These are phyloP conservation scores for Pseudorasbora parva DNA, from an alignment of 2,113 vertebrate genomes.

Conservation along the genomic window DNA sequence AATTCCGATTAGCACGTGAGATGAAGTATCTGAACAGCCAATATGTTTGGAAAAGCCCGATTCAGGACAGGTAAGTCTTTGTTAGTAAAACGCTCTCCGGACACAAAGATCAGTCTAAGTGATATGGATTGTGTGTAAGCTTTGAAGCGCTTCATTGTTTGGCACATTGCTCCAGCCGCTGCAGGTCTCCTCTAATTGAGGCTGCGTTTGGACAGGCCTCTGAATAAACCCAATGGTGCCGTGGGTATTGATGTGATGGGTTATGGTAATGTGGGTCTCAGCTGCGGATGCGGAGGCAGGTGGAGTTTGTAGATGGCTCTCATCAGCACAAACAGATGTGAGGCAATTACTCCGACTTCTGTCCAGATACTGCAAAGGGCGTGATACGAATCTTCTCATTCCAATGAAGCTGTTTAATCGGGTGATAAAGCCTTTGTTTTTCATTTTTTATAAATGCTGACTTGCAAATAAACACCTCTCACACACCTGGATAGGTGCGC, in stretches of 20 bases:
- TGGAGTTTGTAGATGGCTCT: slow-evolving; percentile 71
- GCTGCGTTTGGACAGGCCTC: slow-evolving; percentile 43
- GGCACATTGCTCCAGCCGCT: slow-evolving; percentile 23
- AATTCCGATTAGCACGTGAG: neutral
- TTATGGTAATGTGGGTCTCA: slow-evolving; percentile 72
- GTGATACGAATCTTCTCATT: slow-evolving; percentile 37
- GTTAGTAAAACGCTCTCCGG: neutral
- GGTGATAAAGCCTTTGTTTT: neutral
- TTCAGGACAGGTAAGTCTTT: neutral
- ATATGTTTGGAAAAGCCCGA: neutral
- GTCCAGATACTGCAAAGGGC: slow-evolving; percentile 47
- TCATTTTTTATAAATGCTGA: slow-evolving; percentile 3
- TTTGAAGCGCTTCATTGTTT: slow-evolving; percentile 47
- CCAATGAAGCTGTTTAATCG: slow-evolving; percentile 12
- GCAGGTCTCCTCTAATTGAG: slow-evolving; percentile 60
- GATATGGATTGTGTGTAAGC: slow-evolving; percentile 29
- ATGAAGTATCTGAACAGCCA: neutral
- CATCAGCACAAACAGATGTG: slow-evolving; percentile 72
- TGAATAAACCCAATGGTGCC: slow-evolving; percentile 61
- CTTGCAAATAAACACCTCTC: neutral
- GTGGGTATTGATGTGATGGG: slow-evolving; percentile 71
- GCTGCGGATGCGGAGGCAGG: slow-evolving; percentile 77
- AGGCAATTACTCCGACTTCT: slow-evolving; percentile 63
- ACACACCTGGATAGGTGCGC: neutral
- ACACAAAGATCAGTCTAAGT: slow-evolving; percentile 7